Conservation (phyloP, 2,888 invertebrate genomes). For the Empis livida region DNA sequence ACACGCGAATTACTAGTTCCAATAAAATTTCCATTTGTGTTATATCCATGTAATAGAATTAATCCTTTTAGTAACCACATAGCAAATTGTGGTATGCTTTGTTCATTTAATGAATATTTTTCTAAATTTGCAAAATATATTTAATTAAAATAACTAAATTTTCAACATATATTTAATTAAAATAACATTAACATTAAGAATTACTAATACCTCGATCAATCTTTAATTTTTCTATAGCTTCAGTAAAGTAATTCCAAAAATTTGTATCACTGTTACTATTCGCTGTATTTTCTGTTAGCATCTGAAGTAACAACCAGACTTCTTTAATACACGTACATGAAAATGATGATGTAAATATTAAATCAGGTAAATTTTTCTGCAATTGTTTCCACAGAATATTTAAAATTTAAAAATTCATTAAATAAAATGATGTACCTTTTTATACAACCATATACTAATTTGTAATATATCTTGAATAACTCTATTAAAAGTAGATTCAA, state of each 20-base stretch:
- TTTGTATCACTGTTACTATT: constrained; percentile 2
- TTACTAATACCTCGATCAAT: constrained; percentile 13
- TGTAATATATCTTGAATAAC: constrained; percentile 21
- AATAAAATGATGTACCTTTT: constrained; percentile 14
- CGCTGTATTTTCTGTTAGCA: constrained; percentile 29
- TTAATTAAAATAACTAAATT: not conserved
- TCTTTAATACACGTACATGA: constrained; percentile 45
- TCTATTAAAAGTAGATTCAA: constrained; percentile 18
- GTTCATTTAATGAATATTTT: constrained; percentile 13
- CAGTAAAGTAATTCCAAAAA: constrained; percentile 39
- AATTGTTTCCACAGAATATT: constrained; percentile 6
- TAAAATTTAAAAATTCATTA: too few species aligned
- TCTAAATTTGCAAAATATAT: constrained; percentile 12
- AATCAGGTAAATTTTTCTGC: constrained; percentile 32
- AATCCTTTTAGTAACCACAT: constrained; percentile 39
- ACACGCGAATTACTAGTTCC: constrained; percentile 16
- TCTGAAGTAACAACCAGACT: constrained; percentile 42
- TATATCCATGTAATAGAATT: constrained; percentile 33
- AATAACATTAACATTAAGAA: not conserved
- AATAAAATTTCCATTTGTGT: constrained; percentile 28
- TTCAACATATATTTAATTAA: not conserved
- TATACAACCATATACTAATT: constrained; percentile 21
- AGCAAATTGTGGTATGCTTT: constrained; percentile 24
- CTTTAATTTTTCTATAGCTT: constrained; percentile 24
- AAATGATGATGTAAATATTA: constrained; percentile 39